Conservation (phyloP, 2,888 invertebrate species). For the Bombylius major region DNA sequence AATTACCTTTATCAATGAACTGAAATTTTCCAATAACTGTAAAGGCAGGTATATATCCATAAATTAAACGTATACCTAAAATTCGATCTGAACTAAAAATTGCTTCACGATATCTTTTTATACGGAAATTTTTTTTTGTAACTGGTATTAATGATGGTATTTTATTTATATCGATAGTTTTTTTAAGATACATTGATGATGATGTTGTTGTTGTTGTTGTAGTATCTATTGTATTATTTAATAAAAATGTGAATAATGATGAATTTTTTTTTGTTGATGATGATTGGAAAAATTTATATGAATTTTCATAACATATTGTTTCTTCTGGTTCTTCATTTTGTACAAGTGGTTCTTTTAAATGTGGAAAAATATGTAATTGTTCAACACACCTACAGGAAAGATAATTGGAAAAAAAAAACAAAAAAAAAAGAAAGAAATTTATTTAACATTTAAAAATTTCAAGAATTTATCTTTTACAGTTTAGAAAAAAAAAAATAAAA, state of each 20-base stretch:
- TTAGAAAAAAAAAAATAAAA: too few species aligned
- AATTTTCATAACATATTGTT: slow-evolving; percentile 25
- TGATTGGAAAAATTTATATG: slow-evolving; percentile 11
- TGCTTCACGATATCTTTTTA: slow-evolving; percentile 7
- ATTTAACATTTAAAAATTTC: too few species aligned
- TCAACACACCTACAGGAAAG: slow-evolving; percentile 30
- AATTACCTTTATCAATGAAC: slow-evolving; percentile 28
- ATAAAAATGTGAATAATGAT: background rate
- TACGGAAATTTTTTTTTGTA: slow-evolving; percentile 9
- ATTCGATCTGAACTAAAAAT: slow-evolving; percentile 14
- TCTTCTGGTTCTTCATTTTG: slow-evolving; percentile 31
- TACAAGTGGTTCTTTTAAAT: slow-evolving; percentile 33
- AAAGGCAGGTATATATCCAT: slow-evolving; percentile 8
- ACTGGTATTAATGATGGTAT: background rate
- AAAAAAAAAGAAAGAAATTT: background rate
- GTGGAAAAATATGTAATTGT: slow-evolving; percentile 35
- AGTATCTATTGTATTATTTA: too few species aligned
- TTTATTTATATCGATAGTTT: slow-evolving; percentile 2
- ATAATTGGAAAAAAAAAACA: background rate
- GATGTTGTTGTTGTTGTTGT: too few species aligned
- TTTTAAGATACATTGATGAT: background rate
- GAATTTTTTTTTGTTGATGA: background rate
- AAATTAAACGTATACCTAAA: slow-evolving; percentile 10
- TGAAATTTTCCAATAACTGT: slow-evolving; percentile 26
- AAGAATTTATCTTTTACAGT: too few species aligned